Percentiles rank a stretch among this genome's conserved stretches.
These are phyloP conservation scores for Perca flavescens DNA, from an alignment of 2,113 vertebrate species.

Conservation along the genomic window DNA sequence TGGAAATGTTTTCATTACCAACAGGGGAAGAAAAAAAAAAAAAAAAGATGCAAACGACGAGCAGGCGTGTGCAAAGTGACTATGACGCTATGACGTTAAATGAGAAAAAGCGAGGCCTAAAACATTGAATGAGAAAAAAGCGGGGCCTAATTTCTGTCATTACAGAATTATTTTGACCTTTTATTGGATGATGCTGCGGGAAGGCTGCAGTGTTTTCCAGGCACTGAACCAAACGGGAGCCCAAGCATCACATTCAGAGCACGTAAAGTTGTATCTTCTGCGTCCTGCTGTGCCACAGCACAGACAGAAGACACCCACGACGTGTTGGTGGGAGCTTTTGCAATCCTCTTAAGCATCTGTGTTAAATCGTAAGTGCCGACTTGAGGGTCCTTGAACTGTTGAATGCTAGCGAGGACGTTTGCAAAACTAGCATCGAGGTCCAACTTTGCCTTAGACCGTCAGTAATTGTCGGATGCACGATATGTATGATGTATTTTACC, in stretches of 20 bases:
- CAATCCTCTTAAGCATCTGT: constrained; percentile 22
- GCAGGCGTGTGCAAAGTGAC: constrained; percentile 8
- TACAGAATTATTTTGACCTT: not conserved
- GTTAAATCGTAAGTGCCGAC: constrained; percentile 46
- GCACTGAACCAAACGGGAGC: constrained; percentile 9
- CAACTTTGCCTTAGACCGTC: constrained; percentile 54
- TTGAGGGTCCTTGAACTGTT: constrained; percentile 16
- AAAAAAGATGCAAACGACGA: not conserved
- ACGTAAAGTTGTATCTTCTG: not conserved
- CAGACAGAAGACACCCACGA: constrained; percentile 7
- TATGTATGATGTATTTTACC: constrained; percentile 38
- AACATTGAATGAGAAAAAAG: constrained; percentile 1
- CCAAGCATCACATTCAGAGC: not conserved
- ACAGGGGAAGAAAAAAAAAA: not conserved
- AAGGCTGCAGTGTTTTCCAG: not conserved
- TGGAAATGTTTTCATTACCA: constrained; percentile 9
- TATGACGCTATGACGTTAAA: not conserved
- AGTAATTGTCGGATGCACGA: constrained; percentile 40
- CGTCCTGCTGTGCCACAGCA: constrained; percentile 22
- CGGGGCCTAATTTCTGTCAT: not conserved
- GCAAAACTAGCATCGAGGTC: constrained; percentile 29
- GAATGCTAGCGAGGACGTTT: constrained; percentile 30
- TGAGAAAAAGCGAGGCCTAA: not conserved
- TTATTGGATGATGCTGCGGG: constrained; percentile 2
- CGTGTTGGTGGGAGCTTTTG: not conserved